phyloP scores from a whole-genome alignment of 2,888 invertebrate genomes.

The Stenchaetothrips biformis region DNA sequence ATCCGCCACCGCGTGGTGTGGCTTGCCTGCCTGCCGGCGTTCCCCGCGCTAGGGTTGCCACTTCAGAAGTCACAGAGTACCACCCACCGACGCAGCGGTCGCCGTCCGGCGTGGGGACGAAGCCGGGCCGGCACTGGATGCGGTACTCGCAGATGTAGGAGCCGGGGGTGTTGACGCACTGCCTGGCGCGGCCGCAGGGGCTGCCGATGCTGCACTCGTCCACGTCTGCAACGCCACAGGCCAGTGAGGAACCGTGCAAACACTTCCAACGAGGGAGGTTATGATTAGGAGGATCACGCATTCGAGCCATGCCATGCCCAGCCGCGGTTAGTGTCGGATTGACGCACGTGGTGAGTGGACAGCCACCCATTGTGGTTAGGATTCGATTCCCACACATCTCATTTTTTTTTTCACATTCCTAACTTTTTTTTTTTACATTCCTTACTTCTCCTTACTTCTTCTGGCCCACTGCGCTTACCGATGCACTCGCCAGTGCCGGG shows the following conservation, averaged over 20 bases:
- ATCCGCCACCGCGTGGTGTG: not conserved
- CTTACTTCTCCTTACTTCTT: no score
- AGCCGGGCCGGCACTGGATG: conserved; percentile 53
- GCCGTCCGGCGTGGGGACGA: not conserved
- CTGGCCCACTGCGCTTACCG: not conserved
- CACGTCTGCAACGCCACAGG: conserved; percentile 55
- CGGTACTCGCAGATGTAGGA: conserved; percentile 66
- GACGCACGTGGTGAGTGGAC: no score
- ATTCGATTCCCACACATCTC: no score
- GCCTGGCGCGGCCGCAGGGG: conserved; percentile 32
- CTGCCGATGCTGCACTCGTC: conserved; percentile 63
- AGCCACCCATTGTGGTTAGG: no score
- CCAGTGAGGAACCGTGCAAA: no score
- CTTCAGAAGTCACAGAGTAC: no score
- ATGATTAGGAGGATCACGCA: no score
- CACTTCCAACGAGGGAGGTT: no score
- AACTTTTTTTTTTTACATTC: no score
- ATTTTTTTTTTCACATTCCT: no score
- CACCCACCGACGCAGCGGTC: conserved; percentile 8
- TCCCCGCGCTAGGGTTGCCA: not conserved
- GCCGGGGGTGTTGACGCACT: conserved; percentile 64
- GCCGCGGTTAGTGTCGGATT: no score
- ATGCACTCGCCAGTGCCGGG: not conserved
- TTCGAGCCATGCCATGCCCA: no score
- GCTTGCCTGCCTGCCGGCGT: not conserved